A percentile compares a stretch with the other conserved stretches of the same genome.
These are phyloP conservation scores for Seriola aureovittata DNA, from an alignment of 2,113 vertebrate species.

Conservation along the genomic window DNA sequence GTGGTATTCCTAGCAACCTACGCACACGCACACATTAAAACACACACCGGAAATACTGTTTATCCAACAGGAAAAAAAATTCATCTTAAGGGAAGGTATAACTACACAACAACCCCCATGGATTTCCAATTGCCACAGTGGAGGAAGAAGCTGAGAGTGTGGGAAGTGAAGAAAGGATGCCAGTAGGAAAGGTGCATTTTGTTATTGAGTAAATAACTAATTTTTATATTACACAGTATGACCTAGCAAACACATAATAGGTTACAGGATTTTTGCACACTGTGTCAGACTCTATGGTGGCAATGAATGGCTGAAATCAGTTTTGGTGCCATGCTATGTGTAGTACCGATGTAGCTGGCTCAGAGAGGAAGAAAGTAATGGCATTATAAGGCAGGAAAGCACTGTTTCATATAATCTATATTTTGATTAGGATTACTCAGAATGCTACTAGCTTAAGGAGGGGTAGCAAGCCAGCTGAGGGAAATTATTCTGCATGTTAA, in stretches of 20 bases:
- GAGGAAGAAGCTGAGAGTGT: slow-evolving; percentile 66
- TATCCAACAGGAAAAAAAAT: slow-evolving; percentile 57
- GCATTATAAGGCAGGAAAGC: slow-evolving; percentile 44
- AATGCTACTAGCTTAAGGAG: slow-evolving; percentile 39
- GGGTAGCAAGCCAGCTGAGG: slow-evolving; percentile 30
- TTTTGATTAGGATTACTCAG: slow-evolving; percentile 64
- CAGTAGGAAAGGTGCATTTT: slow-evolving; percentile 69
- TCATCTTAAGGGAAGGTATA: slow-evolving; percentile 62
- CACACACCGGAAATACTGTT: slow-evolving; percentile 28
- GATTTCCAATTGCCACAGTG: slow-evolving; percentile 74
- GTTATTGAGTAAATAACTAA: slow-evolving; percentile 77
- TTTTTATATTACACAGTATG: slow-evolving; percentile 74
- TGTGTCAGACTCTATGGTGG: slow-evolving; percentile 56
- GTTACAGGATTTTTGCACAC: slow-evolving; percentile 52
- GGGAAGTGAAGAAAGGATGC: slow-evolving; percentile 67
- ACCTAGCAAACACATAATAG: slow-evolving; percentile 63
- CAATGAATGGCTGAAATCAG: slow-evolving; percentile 54
- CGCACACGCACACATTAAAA: slow-evolving; percentile 37
- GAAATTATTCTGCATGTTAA: slow-evolving; percentile 39
- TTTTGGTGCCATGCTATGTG: slow-evolving; percentile 9
- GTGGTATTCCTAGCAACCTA: neutral
- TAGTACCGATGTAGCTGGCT: slow-evolving; percentile 33
- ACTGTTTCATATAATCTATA: slow-evolving; percentile 51
- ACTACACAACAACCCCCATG: slow-evolving; percentile 68
- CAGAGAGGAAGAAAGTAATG: slow-evolving; percentile 41